phyloP scores from a whole-genome alignment of 2,797 vertebrate species.

The Toxotes lorentzi region DNA sequence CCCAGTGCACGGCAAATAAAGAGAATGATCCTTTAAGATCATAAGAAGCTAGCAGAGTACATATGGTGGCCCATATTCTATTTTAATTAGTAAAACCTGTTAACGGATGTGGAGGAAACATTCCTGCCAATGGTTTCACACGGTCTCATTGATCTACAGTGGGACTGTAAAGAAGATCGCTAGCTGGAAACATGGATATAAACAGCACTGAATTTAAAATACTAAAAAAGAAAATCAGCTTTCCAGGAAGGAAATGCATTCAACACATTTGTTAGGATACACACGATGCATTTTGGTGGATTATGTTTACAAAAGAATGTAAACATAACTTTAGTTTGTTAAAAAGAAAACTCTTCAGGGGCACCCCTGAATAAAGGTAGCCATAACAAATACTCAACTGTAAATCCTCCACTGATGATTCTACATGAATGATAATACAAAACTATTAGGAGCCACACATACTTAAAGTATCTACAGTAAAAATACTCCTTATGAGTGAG shows the following conservation, averaged over 20 bases:
- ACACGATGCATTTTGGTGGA: background rate
- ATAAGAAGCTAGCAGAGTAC: too few relatives aligned
- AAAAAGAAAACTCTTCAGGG: background rate
- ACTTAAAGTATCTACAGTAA: background rate
- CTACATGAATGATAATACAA: background rate
- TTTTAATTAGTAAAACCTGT: background rate
- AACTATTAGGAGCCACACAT: background rate
- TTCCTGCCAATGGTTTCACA: conserved; percentile 10
- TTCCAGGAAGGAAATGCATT: background rate
- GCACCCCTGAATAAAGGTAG: background rate
- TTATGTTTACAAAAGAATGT: background rate
- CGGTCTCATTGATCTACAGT: background rate
- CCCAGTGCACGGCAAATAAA: background rate
- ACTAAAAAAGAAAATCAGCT: background rate
- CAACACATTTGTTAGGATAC: background rate
- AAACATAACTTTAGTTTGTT: background rate
- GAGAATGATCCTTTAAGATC: background rate
- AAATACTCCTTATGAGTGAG: background rate
- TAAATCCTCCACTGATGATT: background rate
- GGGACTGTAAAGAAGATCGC: background rate
- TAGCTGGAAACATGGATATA: background rate
- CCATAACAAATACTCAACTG: background rate
- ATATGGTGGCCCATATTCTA: background rate
- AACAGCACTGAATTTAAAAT: background rate
- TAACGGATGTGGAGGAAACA: background rate